phyloP scores from a whole-genome alignment of 2,113 vertebrate genomes.

The Rhabdomys dilectus region DNA sequence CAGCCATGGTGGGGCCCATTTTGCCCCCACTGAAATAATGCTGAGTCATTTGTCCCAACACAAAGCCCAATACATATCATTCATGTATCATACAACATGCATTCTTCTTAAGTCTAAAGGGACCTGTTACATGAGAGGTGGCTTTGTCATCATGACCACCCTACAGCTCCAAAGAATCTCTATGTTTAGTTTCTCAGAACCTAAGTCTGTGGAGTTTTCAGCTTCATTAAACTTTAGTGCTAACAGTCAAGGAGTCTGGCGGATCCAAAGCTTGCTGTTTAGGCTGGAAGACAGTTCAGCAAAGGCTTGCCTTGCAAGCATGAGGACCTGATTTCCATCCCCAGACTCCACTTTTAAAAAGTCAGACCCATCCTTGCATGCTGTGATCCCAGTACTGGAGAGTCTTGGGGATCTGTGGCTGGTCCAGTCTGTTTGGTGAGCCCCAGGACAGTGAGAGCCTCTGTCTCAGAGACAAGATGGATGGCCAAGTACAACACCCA shows the following conservation, averaged over 20 bases:
- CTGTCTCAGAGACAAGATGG: neutral
- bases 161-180: neutral
- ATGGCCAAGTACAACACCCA: neutral
- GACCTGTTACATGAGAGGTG: neutral
- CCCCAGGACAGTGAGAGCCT: neutral
- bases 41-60: neutral
- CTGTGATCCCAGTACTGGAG: neutral
- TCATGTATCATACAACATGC: fast-evolving
- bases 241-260: neutral
- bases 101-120: neutral
- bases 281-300: neutral
- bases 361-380: neutral
- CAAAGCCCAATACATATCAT: neutral
- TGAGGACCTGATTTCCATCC: neutral
- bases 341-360: neutral
- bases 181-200: neutral
- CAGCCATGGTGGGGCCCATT: neutral
- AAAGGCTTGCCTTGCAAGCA: neutral
- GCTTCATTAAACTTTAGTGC: neutral
- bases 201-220: neutral
- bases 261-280: neutral
- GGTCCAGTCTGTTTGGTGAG: neutral
- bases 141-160: neutral
- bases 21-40: neutral
- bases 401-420: neutral